Evolutionary conservation across 2,888 invertebrate species (phyloP), one percentile per base, ranked within the genome.

Genomic region (Hirudinaria manillensis): DNA sequence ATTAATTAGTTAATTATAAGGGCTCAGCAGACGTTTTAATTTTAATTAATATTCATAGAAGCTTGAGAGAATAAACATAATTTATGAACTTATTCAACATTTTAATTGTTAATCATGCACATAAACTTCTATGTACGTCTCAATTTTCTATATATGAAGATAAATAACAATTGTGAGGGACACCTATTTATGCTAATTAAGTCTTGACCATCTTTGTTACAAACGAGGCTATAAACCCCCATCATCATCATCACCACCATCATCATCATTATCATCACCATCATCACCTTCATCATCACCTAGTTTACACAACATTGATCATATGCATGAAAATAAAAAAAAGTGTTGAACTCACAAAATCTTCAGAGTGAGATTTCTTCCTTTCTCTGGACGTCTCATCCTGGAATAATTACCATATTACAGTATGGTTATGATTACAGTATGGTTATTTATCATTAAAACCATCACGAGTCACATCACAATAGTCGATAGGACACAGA

Each of bases 321-420:
- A 45, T 45, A 16, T 16, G 16, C 10, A 45, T 3, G 45, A 45
- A 45, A 1, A 45, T 6, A 16, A 16, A 56, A 27, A 61, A 61
- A 16, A 6, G 29, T 27, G n/a, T 19, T 19, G 7, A 68, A 10
- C 68, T 68, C 29, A 68, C 55, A 24, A 75, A 67, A 61, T 79
- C 79, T 55, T 78, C 78, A 34, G 75, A 76, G 51, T 71, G 75
- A 68, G 78, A 77, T 67, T 79, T 79, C 70, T 76, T 76, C 67
- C 78, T 51, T 68, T 78, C 78, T 73, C 78, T 56, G 45, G 61
- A 77, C 38, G 76, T 76, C 24, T 78, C 78, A 24, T 74, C 74
- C 66, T 61, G 66, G 27, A 74, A 21, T 55, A 65, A 21, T 65
- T 34, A n/a, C n/a, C n/a, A n/a, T n/a, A n/a, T n/a, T n/a, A n/a